These are phyloP conservation scores for Pomacea maculata DNA, from an alignment of 1,140 invertebrate species.

Conservation along the genomic window DNA sequence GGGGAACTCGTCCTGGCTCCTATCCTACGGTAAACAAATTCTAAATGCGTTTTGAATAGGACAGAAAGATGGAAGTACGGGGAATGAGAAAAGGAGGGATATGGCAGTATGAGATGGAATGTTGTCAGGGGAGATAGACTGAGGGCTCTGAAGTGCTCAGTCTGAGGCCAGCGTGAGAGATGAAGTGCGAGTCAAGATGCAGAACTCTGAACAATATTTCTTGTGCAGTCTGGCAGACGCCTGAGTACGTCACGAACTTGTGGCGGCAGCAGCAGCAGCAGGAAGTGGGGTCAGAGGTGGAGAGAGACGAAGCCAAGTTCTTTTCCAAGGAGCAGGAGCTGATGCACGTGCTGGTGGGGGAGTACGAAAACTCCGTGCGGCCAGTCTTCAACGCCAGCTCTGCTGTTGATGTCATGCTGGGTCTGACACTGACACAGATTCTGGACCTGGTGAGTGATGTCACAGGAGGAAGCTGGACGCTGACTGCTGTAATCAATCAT, in stretches of 20 bases:
- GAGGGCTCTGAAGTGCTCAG: background rate
- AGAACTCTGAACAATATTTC: background rate
- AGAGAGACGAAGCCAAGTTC: conserved; percentile 10
- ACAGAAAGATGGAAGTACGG: background rate
- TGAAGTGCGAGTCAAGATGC: background rate
- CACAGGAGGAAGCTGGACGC: background rate
- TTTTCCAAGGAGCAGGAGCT: conserved; percentile 40
- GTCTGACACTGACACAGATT: conserved; percentile 98
- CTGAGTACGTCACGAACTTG: background rate
- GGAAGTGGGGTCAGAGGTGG: background rate
- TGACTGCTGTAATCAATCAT: background rate
- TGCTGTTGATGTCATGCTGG: conserved; percentile 93
- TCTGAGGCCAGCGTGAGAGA: background rate
- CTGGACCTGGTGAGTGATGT: conserved; percentile 92
- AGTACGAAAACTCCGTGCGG: conserved; percentile 96
- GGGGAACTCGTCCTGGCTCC: no score
- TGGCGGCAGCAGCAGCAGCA: background rate
- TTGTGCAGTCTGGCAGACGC: background rate
- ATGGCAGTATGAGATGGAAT: background rate
- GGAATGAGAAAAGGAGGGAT: background rate
- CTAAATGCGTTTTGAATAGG: background rate
- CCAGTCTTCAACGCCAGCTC: conserved; percentile 97
- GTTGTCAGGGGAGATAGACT: background rate
- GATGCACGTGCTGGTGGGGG: conserved; percentile 49
- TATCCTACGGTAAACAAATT: no score